phyloP scores from a whole-genome alignment of 2,888 invertebrate species.

The Drosophila hamatofila region DNA sequence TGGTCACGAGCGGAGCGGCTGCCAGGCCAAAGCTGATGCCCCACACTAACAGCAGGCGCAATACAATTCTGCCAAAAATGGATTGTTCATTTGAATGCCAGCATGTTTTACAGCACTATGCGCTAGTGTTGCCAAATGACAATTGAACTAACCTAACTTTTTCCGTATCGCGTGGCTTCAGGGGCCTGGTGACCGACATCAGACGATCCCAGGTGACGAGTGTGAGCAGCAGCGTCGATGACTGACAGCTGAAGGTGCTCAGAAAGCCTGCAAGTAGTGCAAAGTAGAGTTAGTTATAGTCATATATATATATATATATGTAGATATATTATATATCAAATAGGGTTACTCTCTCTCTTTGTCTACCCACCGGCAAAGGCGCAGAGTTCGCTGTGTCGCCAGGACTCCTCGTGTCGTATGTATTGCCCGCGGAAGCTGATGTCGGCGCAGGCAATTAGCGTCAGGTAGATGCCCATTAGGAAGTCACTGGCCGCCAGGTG shows the following conservation, averaged over 20 bases:
- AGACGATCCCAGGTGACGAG: conserved; percentile 88
- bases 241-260: conserved; percentile 88
- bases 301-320: no score
- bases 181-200: conserved; percentile 87
- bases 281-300: neutral
- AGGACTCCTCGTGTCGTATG: conserved; percentile 86
- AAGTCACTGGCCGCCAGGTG: conserved; percentile 88
- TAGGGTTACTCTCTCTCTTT: neutral
- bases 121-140: neutral
- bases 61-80: conserved; percentile 84
- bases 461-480: conserved; percentile 88
- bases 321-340: neutral
- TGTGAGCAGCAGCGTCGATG: conserved; percentile 87
- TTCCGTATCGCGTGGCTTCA: conserved; percentile 84
- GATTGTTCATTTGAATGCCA: neutral
- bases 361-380: conserved; percentile 86
- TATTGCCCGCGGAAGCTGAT: conserved; percentile 86
- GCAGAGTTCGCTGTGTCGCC: conserved; percentile 87
- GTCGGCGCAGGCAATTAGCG: conserved; percentile 87
- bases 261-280: conserved; percentile 85
- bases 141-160: conserved; percentile 64
- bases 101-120: neutral
- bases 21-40: conserved; percentile 86
- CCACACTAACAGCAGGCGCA: conserved; percentile 86
- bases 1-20: conserved; percentile 86